Conservation (phyloP, 2,888 invertebrate species). For the Blera fallax region DNA sequence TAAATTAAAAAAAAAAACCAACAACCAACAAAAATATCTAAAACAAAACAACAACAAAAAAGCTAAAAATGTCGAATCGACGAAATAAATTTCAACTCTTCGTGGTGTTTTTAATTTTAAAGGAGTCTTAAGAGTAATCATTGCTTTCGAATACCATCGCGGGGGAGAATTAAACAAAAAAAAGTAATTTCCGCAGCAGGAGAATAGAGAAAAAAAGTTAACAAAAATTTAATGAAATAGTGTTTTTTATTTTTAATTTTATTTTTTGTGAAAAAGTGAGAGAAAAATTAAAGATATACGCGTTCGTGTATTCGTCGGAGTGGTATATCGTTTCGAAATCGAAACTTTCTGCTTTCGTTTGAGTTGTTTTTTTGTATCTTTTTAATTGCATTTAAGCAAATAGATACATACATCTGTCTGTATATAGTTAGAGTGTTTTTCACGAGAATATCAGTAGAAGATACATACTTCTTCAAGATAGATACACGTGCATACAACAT, state of each 20-base stretch:
- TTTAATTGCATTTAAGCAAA: neutral
- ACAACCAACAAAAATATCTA: neutral
- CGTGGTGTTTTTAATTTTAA: conserved; percentile 71
- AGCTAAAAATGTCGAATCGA: conserved; percentile 77
- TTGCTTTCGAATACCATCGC: conserved; percentile 39
- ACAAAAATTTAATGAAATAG: neutral
- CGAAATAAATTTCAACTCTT: conserved; percentile 74
- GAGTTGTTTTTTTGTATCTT: neutral
- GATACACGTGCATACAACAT: conserved; percentile 72
- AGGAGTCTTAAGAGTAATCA: conserved; percentile 65
- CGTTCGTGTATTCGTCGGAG: conserved; percentile 4
- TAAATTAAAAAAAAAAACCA: neutral
- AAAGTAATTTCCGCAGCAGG: conserved; percentile 9
- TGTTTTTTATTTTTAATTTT: neutral
- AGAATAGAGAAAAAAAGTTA: neutral
- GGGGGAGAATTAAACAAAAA: conserved; percentile 1
- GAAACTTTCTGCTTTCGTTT: conserved; percentile 2
- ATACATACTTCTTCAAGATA: conserved; percentile 1
- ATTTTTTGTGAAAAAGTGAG: conserved; percentile 11
- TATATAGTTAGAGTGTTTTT: neutral
- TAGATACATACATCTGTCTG: neutral
- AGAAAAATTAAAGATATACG: neutral
- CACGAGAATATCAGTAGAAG: neutral
- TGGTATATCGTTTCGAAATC: conserved; percentile 10
- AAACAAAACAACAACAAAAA: neutral